Conservation (phyloP, 1,140 invertebrate genomes). For the Cotesia glomerata region DNA sequence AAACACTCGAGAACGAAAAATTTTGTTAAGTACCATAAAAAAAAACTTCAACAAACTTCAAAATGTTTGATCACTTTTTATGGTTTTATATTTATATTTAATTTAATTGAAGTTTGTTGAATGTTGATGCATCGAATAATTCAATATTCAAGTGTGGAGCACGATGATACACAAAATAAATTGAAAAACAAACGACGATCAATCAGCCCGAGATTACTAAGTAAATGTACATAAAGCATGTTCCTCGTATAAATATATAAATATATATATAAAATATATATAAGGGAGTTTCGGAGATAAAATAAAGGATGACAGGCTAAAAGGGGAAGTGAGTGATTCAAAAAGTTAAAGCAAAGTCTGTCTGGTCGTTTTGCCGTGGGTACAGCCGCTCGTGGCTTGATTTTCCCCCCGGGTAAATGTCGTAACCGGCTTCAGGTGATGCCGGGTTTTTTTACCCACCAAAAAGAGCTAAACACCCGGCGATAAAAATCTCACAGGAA, state of each 20-base stretch:
- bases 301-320: slow-evolving; percentile 3
- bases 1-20: too few relatives aligned
- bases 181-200: slow-evolving; percentile 38
- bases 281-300: slow-evolving; percentile 14
- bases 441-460: slow-evolving; percentile 45
- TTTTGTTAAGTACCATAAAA: too few relatives aligned
- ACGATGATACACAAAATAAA: slow-evolving; percentile 27
- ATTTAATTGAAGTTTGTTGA: background rate
- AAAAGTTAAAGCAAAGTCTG: slow-evolving; percentile 31
- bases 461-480: slow-evolving; percentile 27
- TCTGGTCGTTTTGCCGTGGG: slow-evolving; percentile 10
- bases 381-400: slow-evolving; percentile 9
- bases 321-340: background rate
- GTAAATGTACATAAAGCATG: too few relatives aligned
- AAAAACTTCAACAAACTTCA: too few relatives aligned
- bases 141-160: background rate
- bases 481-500: too few relatives aligned
- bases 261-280: background rate
- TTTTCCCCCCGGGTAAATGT: slow-evolving; percentile 23
- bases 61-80: too few relatives aligned
- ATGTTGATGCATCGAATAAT: background rate
- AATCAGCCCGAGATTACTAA: slow-evolving; percentile 38
- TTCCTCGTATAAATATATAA: background rate
- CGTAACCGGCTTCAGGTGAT: slow-evolving; percentile 29
- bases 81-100: background rate